Evolutionary conservation across 2,797 vertebrate genomes (phyloP).

Genomic region (Ciconia nigra): DNA sequence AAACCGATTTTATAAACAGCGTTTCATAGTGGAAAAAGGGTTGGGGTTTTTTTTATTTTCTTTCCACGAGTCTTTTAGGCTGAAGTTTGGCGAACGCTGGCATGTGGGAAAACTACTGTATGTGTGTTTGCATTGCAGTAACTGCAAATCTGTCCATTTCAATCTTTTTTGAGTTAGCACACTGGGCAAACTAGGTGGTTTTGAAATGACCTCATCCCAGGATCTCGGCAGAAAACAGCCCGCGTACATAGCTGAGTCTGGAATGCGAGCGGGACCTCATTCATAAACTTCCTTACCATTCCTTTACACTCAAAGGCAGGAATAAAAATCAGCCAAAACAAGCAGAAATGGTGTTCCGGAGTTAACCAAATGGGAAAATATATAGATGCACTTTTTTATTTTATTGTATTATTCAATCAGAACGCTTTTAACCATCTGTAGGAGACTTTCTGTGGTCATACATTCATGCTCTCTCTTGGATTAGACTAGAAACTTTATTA

Average conservation of each 20-base stretch:
- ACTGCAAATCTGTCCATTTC: slow-evolving; percentile 20
- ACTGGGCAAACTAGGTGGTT: slow-evolving; percentile 51
- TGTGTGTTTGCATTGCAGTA: slow-evolving; percentile 9
- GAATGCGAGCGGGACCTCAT: slow-evolving; percentile 49
- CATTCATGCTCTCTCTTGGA: not conserved
- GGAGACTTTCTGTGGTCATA: not conserved
- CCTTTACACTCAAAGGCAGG: slow-evolving; percentile 51
- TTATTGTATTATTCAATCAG: not conserved
- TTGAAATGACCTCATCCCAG: slow-evolving; percentile 42
- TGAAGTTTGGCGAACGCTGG: not conserved
- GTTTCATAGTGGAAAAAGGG: not conserved
- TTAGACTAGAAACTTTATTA: not conserved
- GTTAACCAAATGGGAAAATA: slow-evolving; percentile 34
- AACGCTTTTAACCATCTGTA: not conserved
- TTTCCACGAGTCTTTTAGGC: not conserved
- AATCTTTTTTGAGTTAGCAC: slow-evolving; percentile 51
- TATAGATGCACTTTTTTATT: slow-evolving; percentile 1
- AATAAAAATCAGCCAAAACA: slow-evolving; percentile 50
- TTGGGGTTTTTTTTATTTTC: accelerated
- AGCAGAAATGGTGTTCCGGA: slow-evolving; percentile 28
- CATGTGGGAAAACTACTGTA: not conserved
- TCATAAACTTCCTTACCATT: slow-evolving; percentile 57
- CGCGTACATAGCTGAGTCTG: not conserved
- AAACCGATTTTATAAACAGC: slow-evolving; percentile 38
- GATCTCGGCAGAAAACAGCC: slow-evolving; percentile 15